phyloP scores from a whole-genome alignment of 2,888 invertebrate genomes.

The Polydrusus tereticollis region DNA sequence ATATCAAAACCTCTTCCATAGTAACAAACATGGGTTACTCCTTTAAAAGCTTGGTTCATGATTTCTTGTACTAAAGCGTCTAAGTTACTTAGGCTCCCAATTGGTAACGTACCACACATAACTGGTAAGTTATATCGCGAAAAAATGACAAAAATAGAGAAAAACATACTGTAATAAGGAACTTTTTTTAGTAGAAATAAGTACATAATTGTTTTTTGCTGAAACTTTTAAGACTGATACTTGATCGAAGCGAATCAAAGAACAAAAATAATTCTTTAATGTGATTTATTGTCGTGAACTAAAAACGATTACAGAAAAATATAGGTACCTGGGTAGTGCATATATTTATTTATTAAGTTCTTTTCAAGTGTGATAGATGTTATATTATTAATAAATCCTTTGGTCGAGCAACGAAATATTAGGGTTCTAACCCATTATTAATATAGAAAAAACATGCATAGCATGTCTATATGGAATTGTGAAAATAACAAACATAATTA shows the following conservation, averaged over 20 bases:
- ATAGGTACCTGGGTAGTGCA: too few relatives aligned
- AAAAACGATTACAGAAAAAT: not conserved
- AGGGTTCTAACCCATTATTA: not conserved
- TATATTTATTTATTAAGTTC: too few relatives aligned
- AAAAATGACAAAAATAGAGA: not conserved
- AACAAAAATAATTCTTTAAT: not conserved
- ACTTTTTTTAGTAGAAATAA: too few relatives aligned
- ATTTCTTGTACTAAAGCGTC: not conserved
- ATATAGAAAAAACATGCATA: not conserved
- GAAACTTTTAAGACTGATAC: not conserved
- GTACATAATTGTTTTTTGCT: too few relatives aligned
- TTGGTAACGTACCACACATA: too few relatives aligned
- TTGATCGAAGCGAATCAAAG: too few relatives aligned
- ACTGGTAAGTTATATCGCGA: too few relatives aligned
- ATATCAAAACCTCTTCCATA: not conserved
- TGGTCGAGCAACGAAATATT: not conserved
- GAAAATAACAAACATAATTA: too few relatives aligned
- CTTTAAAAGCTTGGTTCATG: not conserved
- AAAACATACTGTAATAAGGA: too few relatives aligned
- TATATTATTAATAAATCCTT: not conserved
- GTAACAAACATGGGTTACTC: not conserved
- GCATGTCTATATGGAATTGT: too few relatives aligned
- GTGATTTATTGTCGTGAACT: not conserved
- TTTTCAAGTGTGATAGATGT: not conserved
- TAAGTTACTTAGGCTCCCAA: not conserved